phyloP scores from a whole-genome alignment of 2,113 vertebrate genomes.

The Theristicus caerulescens region DNA sequence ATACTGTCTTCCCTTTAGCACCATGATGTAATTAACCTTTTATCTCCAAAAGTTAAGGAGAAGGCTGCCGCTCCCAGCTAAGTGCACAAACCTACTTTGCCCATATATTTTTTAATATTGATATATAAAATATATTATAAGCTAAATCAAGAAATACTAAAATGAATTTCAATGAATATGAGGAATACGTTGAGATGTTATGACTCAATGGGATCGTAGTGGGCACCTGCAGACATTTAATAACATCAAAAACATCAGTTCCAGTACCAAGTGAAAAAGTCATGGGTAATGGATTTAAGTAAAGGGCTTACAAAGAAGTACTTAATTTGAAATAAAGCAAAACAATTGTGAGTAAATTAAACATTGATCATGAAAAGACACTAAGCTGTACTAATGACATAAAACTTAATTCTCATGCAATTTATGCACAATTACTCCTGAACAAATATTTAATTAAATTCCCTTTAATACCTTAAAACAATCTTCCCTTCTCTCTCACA shows the following conservation, averaged over 20 bases:
- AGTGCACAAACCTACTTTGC: background rate
- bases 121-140: background rate
- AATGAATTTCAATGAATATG: background rate
- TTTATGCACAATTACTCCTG: constrained; percentile 69
- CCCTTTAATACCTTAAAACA: constrained; percentile 58
- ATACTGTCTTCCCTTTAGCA: background rate
- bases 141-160: background rate
- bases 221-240: background rate
- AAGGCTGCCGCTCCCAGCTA: background rate
- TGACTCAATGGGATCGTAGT: background rate
- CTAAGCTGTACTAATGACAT: constrained; percentile 67
- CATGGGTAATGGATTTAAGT: background rate
- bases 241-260: background rate
- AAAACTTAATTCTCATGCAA: constrained; percentile 57
- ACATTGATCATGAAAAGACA: constrained; percentile 50
- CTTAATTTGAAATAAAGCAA: constrained; percentile 59
- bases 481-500: constrained; percentile 16
- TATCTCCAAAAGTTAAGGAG: background rate
- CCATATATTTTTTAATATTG: background rate
- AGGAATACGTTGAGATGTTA: background rate
- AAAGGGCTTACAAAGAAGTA: constrained; percentile 1
- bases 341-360: constrained; percentile 68
- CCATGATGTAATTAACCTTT: background rate
- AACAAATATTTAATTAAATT: constrained; percentile 76
- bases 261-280: background rate